Evolutionary conservation across 2,888 invertebrate genomes (phyloP), one percentile per base, ranked within the genome.

Genomic region (Dinocampus coccinellae): DNA sequence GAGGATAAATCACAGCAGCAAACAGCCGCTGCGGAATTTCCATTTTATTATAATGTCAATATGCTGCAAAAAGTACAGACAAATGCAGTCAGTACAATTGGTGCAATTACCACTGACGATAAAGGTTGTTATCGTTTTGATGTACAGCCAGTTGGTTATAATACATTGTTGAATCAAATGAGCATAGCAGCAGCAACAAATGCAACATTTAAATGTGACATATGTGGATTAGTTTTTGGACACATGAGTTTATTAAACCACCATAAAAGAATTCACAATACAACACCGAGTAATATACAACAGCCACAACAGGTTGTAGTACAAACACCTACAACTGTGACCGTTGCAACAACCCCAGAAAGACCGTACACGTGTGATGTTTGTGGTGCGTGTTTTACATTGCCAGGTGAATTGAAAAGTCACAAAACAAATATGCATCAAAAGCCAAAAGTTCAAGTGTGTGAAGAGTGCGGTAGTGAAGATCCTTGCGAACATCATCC

Each of bases 161-260:
- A 95, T 89, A 94, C 95, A 2, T 89, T 95, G 78, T 92, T 94
- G 62, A 95, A 95, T 88, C 95, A 95, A 87, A 95, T 95, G 94
- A 94, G 94, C 81, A 90, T 95, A 73, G 92, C 93, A 7, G 88
- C 89, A 68, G 88, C 88, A 1, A 87, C 94, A 16, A 72, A 67
- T 63, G 94, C 95, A 29, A 94, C 94, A 79, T 95, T 95, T 86
- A 96, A 95, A 88, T 95, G 95, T 88, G 95, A 96, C 87, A 93
- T 95, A 9, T 95, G 95, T 83, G 95, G 95, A 57, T 89, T 95
- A 73, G 95, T 95, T 90, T 96, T 95, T 86, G 93, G 94, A 0
- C 95, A 95, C 84, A 90, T 95, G 76, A 92, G 94, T 60, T 87
- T 95, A 71, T 88, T 95, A n/a, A 95, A 94, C 88, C 94, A 95